Percentiles rank a stretch among this genome's conserved stretches.
Conservation (phyloP, 2,797 vertebrate species). For the Parambassis ranga region DNA sequence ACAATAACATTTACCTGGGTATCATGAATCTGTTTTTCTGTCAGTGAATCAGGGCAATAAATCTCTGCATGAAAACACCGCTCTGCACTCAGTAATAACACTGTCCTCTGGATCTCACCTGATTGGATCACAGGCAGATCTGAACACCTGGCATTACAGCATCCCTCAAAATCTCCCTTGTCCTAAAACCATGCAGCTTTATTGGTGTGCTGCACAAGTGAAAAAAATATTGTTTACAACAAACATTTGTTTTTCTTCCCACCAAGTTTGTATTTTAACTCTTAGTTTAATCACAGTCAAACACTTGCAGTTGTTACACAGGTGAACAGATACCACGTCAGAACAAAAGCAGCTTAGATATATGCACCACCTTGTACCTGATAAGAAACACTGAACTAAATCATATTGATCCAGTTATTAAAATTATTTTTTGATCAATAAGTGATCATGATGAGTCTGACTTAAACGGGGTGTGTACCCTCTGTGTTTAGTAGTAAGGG, state of each 20-base stretch:
- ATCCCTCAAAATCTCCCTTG: constrained; percentile 26
- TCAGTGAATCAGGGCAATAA: constrained; percentile 15
- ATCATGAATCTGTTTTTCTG: constrained; percentile 18
- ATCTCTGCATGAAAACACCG: constrained; percentile 4
- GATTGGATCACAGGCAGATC: constrained; percentile 41
- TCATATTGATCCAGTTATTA: not conserved
- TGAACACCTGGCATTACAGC: constrained; percentile 31
- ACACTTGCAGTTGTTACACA: not conserved
- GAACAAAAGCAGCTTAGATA: not conserved
- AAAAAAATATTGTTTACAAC: not conserved
- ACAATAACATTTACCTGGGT: not conserved
- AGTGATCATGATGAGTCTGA: not conserved
- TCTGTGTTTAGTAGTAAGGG: not conserved
- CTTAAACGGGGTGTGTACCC: not conserved
- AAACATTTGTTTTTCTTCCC: not conserved
- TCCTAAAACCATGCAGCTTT: constrained; percentile 2
- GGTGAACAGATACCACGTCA: not conserved
- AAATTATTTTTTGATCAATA: constrained; percentile 1
- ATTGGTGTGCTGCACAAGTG: not conserved
- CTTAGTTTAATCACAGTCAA: constrained; percentile 9
- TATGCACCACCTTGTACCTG: not conserved
- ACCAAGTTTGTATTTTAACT: too few relatives aligned
- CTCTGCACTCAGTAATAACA: constrained; percentile 5
- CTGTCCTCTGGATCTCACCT: constrained; percentile 14
- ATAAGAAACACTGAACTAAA: not conserved